Evolutionary conservation across 92 coral and sea anemone species (phyloP), one percentile per base, ranked within the genome.

Genomic region (Desmophyllum pertusum): DNA sequence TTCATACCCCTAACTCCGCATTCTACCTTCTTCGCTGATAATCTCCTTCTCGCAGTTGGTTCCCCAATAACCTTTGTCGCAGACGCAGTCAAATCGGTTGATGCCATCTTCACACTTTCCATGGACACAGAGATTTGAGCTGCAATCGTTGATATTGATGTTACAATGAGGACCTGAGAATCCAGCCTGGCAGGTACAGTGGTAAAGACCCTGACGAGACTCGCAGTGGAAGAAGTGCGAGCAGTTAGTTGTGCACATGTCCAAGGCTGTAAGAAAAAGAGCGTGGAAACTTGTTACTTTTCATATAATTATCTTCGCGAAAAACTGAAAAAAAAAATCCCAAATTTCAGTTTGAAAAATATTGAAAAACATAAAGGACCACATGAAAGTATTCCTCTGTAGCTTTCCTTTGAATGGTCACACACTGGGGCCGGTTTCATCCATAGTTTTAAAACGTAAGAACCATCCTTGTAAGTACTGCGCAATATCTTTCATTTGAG

Each of bases 161-260:
- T 95, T 77, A 63, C 98, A 95, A 70, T 86, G 86, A 0, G 57
- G 55, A 17, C 96, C 96, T 5, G 88, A 61, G 45, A 73, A 95
- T 35, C 98, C 98, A 31, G 87, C 69, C 19, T 72, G 51, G 64
- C 98, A 95, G 38, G 85, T 67, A 45, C 98, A 95, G 50, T 19
- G n/a, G 48, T 69, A 69, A 6, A 37, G 23, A 0, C 74, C 51
- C 14, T 38, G 30, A 11, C 30, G 48, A 40, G 74, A 37, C 30
- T 69, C 74, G n/a, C 82, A 77, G 55, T 62, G 15, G 17, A 40
- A 27, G 67, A 61, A 77, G 39, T 77, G 81, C 4, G 81, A 77
- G 25, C 81, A 77, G 57, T 77, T 77, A 0, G 57, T 41, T 25
- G 71, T 62, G 55, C 81, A 77, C 81, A 42, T 63, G 57, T 46